phyloP scores from a whole-genome alignment of 2,113 vertebrate species.

The Cichladusa arquata region DNA sequence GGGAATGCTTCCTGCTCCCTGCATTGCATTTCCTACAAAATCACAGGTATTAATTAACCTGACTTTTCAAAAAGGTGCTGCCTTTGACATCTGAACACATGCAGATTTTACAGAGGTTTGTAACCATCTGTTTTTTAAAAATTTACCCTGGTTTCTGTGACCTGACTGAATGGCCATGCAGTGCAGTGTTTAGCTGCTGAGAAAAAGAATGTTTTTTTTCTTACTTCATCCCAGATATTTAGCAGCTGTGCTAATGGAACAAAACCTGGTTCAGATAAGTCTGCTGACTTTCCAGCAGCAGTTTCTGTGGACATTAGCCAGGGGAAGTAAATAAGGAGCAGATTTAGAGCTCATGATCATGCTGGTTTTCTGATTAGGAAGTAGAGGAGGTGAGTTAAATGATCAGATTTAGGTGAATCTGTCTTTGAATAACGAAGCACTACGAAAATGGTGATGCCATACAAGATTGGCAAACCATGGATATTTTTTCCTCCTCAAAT shows the following conservation, averaged over 20 bases:
- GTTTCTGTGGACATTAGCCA: not conserved
- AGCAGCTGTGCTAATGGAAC: not conserved
- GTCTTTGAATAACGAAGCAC: not conserved
- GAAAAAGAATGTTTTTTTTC: not conserved
- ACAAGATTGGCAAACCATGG: not conserved
- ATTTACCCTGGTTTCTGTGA: not conserved
- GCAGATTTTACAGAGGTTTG: not conserved
- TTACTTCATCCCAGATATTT: not conserved
- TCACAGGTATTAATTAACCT: conserved; percentile 51
- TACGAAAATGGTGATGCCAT: not conserved
- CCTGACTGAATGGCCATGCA: not conserved
- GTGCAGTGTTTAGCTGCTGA: not conserved
- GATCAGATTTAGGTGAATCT: not conserved
- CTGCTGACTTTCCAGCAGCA: not conserved
- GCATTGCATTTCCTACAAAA: conserved; percentile 23
- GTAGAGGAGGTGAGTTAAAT: not conserved
- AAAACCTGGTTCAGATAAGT: not conserved
- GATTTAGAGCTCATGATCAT: not conserved
- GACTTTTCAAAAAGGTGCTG: conserved; percentile 1
- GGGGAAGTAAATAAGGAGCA: not conserved
- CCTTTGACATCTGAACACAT: not conserved
- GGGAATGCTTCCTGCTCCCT: conserved; percentile 3
- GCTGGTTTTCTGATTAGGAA: conserved; percentile 19
- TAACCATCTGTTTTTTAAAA: not conserved
- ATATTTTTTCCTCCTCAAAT: not conserved